Percentiles rank a stretch among this genome's conserved stretches.
These are phyloP conservation scores for Stichopus horrens DNA, from an alignment of 53 echinoderm and acorn worm species.

Conservation along the genomic window DNA sequence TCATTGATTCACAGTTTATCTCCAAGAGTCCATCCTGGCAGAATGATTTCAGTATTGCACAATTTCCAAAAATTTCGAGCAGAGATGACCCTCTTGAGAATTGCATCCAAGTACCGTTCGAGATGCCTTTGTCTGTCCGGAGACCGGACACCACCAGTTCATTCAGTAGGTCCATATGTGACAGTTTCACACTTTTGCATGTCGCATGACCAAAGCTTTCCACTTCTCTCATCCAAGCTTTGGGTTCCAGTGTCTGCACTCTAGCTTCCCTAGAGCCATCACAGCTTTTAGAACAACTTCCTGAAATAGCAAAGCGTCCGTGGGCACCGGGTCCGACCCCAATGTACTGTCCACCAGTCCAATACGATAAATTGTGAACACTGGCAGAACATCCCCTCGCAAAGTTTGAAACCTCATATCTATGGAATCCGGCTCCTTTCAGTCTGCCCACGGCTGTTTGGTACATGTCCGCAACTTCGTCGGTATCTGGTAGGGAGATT, in stretches of 20 bases:
- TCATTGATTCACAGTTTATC: constrained; percentile 47
- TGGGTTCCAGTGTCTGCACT: constrained; percentile 88
- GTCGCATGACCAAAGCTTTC: constrained; percentile 80
- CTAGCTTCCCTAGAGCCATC: constrained; percentile 58
- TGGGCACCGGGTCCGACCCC: constrained; percentile 96
- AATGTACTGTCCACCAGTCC: constrained; percentile 86
- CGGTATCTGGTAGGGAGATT: constrained; percentile 59
- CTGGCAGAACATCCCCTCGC: constrained; percentile 51
- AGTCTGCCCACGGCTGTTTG: constrained; percentile 66
- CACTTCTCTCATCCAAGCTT: constrained; percentile 83
- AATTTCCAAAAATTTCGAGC: constrained; percentile 52
- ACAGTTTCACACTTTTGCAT: constrained; percentile 60
- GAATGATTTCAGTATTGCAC: constrained; percentile 33
- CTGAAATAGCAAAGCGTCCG: constrained; percentile 64
- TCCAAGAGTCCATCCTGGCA: constrained; percentile 54
- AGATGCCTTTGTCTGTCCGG: constrained; percentile 63
- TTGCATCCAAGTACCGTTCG: constrained; percentile 50
- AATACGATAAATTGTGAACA: constrained; percentile 77
- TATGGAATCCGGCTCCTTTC: constrained; percentile 56
- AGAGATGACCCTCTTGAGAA: constrained; percentile 50
- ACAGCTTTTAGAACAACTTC: background rate
- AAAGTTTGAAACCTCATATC: constrained; percentile 97
- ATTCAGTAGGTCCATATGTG: constrained; percentile 53
- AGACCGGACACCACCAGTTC: constrained; percentile 73
- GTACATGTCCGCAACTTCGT: constrained; percentile 85